A percentile compares a stretch with the other conserved stretches of the same genome.
These are phyloP conservation scores for Crenuchus spilurus DNA, from an alignment of 2,797 vertebrate species.

Conservation along the genomic window DNA sequence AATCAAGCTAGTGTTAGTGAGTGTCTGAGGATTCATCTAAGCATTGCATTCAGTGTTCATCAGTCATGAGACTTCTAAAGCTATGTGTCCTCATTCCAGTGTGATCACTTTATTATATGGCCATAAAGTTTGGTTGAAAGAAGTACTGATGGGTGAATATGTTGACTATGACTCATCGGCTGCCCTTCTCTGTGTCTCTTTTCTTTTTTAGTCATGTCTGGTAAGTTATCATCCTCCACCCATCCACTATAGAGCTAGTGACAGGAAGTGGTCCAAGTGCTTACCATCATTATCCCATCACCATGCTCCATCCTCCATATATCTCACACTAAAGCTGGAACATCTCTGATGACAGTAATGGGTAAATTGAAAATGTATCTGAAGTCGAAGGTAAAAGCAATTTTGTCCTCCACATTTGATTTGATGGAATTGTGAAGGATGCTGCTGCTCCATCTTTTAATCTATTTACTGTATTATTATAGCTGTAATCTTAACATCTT, in stretches of 20 bases:
- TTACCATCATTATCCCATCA: conserved; percentile 81
- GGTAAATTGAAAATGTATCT: conserved; percentile 68
- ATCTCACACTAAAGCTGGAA: conserved; percentile 84
- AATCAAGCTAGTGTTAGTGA: neutral
- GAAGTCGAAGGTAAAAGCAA: conserved; percentile 36
- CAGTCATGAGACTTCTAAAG: neutral
- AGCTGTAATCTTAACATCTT: neutral
- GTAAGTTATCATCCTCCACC: conserved; percentile 99
- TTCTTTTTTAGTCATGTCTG: conserved; percentile 96
- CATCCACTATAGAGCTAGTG: conserved; percentile 91
- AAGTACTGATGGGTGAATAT: conserved; percentile 59
- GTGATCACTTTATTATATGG: conserved; percentile 40
- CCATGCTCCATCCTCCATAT: conserved; percentile 86
- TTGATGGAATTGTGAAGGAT: neutral
- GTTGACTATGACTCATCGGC: conserved; percentile 73
- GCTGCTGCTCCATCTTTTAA: neutral
- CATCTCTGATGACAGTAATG: conserved; percentile 76
- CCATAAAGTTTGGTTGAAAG: neutral
- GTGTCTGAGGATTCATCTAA: neutral
- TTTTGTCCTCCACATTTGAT: conserved; percentile 4
- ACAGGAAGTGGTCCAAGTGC: conserved; percentile 85
- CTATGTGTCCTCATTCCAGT: neutral
- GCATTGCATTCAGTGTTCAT: neutral
- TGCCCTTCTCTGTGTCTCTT: conserved; percentile 82
- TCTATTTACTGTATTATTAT: neutral